Conservation (phyloP, 2,113 vertebrate genomes). For the Macaca nemestrina region DNA sequence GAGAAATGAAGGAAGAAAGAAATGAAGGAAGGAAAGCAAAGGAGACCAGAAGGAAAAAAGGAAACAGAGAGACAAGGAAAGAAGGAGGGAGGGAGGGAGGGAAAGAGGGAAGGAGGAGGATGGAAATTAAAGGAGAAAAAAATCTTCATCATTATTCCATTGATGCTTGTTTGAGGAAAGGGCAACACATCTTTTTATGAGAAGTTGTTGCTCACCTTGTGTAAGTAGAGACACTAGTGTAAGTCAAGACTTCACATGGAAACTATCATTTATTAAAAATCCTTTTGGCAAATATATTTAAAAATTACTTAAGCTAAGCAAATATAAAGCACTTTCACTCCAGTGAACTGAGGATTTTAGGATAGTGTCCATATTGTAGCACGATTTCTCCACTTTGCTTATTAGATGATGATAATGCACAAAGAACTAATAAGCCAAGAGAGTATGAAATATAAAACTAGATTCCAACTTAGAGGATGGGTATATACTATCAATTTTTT, state of each 20-base stretch:
- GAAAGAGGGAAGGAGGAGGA: fast-evolving
- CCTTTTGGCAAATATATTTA: not conserved
- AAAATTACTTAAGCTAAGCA: not conserved
- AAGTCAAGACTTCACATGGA: not conserved
- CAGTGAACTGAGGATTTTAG: not conserved
- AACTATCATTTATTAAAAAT: not conserved
- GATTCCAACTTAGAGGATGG: not conserved
- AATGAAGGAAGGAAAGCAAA: not conserved
- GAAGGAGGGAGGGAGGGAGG: no score
- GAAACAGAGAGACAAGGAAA: no score
- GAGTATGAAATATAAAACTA: not conserved
- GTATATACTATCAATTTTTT: not conserved
- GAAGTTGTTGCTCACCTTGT: not conserved
- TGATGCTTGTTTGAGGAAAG: not conserved
- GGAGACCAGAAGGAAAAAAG: not conserved
- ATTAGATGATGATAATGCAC: not conserved
- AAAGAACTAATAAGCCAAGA: not conserved
- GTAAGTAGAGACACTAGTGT: not conserved
- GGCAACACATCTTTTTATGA: not conserved
- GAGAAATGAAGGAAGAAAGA: fast-evolving
- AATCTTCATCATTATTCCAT: not conserved
- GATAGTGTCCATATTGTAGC: not conserved
- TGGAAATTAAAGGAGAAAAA: not conserved
- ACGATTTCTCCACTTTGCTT: not conserved
- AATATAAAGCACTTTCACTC: not conserved